Evolutionary conservation across 2,797 vertebrate genomes (phyloP), one percentile per base, ranked within the genome.

Genomic region (Pelobates cultripes): DNA sequence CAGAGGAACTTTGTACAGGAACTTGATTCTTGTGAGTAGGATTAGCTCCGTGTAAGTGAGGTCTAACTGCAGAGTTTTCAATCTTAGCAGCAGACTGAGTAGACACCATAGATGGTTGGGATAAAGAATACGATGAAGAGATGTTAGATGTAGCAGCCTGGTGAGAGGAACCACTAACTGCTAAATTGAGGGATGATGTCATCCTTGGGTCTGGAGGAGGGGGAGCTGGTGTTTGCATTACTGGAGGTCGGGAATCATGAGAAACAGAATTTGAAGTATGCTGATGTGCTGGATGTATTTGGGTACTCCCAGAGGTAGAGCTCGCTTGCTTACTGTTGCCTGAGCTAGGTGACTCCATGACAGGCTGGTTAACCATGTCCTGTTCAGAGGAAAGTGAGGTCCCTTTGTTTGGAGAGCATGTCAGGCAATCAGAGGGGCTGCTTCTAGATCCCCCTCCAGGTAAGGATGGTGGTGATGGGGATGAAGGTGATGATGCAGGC

Each of bases 401-500:
- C 12, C 91, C 93, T 91, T 94, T 94, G 79, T 88, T 93, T 6
- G 92, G 93, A 89, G 93, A 93, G 86, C 87, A 44, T 0, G 89
- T 82, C 0, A 80, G 2, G 71, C 91, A 90, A 86, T 93, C 89
- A 0, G 91, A 90, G 77, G 93, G 93, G 67, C 93, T 95, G 82
- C 85, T 93, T 86, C 92, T 88, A 84, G 93, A 90, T 75, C 88
- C 71, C 0, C 88, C 91, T 63, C 85, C 88, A 0, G 92, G 89
- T 86, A 93, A 91, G 4, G 86, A 91, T 3, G 93, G 93, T 85
- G 93, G 93, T 81, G 95, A 96, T 3, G 94, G 93, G 84, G 92
- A 92, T 44, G 92, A 92, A 75, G 96, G 90, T 86, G 92, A 92
- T 77, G 93, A 96, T 3, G 93, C 89, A 9, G 92, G 91, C 67